phyloP scores from a whole-genome alignment of 2,888 invertebrate genomes.

The Camptogramma bilineatum region DNA sequence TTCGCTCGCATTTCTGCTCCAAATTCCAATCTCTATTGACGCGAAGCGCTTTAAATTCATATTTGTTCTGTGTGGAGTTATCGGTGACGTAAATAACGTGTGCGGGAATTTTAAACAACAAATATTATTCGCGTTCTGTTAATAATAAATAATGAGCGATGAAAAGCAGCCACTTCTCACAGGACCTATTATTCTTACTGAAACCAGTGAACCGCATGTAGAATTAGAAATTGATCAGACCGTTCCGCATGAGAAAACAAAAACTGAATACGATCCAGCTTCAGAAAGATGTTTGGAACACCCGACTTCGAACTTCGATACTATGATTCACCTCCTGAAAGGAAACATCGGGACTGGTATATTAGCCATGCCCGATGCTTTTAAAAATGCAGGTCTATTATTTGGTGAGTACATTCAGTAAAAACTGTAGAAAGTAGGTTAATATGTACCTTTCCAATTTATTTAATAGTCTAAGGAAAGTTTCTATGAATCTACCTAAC shows the following conservation, averaged over 20 bases:
- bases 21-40: conserved; percentile 40
- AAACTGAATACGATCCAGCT: conserved; percentile 84
- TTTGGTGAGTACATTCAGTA: conserved; percentile 85
- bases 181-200: conserved; percentile 67
- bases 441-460: too few species aligned
- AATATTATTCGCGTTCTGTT: conserved; percentile 12
- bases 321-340: conserved; percentile 90
- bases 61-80: conserved; percentile 16
- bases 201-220: conserved; percentile 69
- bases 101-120: conserved; percentile 23
- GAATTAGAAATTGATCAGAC: conserved; percentile 64
- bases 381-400: conserved; percentile 95
- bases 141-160: conserved; percentile 82
- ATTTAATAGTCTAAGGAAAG: conserved; percentile 6
- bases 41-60: conserved; percentile 25
- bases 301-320: conserved; percentile 92
- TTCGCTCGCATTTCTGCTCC: conserved; percentile 36
- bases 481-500: conserved; percentile 1
- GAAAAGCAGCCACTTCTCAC: conserved; percentile 90
- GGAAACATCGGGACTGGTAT: conserved; percentile 96
- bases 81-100: conserved; percentile 49
- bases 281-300: conserved; percentile 89
- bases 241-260: conserved; percentile 61
- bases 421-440: neutral
- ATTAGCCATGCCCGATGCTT: conserved; percentile 98